Evolutionary conservation across 2,888 invertebrate species (phyloP).

Genomic region (Parochlus steinenii): DNA sequence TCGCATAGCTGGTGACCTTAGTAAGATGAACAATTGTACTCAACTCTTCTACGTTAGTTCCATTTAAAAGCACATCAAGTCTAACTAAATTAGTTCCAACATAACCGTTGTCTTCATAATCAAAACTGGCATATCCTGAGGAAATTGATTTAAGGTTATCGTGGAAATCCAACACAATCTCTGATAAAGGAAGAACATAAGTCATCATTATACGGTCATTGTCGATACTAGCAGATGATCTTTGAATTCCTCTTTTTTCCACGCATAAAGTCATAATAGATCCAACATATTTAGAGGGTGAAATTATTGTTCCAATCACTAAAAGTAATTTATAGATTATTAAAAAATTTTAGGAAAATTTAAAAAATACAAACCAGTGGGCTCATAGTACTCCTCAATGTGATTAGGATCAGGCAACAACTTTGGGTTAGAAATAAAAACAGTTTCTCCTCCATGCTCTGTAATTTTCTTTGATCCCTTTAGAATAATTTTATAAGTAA

Average conservation of each 20-base stretch:
- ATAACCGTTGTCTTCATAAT: slow-evolving; percentile 81
- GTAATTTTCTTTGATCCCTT: slow-evolving; percentile 54
- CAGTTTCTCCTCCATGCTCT: slow-evolving; percentile 40
- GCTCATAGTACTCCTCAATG: slow-evolving; percentile 67
- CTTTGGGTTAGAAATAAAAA: slow-evolving; percentile 57
- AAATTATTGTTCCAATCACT: slow-evolving; percentile 63
- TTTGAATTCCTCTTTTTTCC: slow-evolving; percentile 45
- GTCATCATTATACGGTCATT: slow-evolving; percentile 65
- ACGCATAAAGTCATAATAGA: slow-evolving; percentile 53
- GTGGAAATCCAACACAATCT: slow-evolving; percentile 90
- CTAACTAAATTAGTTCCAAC: slow-evolving; percentile 60
- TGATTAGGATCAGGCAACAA: slow-evolving; percentile 48
- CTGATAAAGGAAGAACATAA: slow-evolving; percentile 74
- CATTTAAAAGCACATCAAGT: slow-evolving; percentile 58
- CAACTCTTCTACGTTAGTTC: slow-evolving; percentile 64
- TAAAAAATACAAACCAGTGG: slow-evolving; percentile 39
- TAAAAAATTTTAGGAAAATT: slow-evolving; percentile 13
- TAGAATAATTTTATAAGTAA: slow-evolving; percentile 59
- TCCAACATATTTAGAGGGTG: slow-evolving; percentile 60
- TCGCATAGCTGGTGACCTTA: slow-evolving; percentile 45
- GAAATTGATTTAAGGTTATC: slow-evolving; percentile 76
- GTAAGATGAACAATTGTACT: slow-evolving; percentile 61
- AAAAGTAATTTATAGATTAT: neutral
- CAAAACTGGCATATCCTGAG: slow-evolving; percentile 92
- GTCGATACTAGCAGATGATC: slow-evolving; percentile 61